Evolutionary conservation across 2,797 vertebrate genomes (phyloP), one percentile per base, ranked within the genome.

Genomic region (Heterohyrax brucei): DNA sequence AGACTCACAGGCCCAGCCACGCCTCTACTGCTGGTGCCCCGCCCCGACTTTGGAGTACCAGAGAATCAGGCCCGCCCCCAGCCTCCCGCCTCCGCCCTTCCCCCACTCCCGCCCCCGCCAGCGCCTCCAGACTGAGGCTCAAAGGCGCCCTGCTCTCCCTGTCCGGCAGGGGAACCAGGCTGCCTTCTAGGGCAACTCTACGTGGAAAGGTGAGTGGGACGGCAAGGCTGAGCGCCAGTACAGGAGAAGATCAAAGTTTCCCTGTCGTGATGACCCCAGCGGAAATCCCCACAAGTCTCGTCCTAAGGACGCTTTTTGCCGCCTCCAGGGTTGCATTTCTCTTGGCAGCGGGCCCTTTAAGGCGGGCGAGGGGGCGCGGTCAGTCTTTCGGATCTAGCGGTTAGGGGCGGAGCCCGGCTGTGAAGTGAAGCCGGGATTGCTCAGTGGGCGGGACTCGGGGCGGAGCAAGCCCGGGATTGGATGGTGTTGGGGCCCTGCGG

Each of bases 401-500:
- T 26, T 44, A 62, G 19, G 64, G 92, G 96, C 68, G 95, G 85
- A 61, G 76, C 85, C 70, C 5, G 33, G 75, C 50, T 0, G 82
- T 59, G 70, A 70, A 59, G 91, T 16, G 19, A 16, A 46, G 30
- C 46, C 30, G 3, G 33, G 56, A 70, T 76, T 33, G 82, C 21
- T 75, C 53, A 28, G 81, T 6, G 26, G 93, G 97, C 93, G 79
- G 96, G 62, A 68, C 84, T 68, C 59, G 53, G 39, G 3, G 48
- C 19, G 78, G 19, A 83, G 83, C 91, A 1, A 44, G 86, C 56
- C 46, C 48, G 9, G 28, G 91, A 96, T 97, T 97, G 97, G 97
- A 12, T 53, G 44, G 0, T 5, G 3, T 46, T 73, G 89, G 91
- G 87, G 89, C 91, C 73, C 28, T 78, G 86, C 86, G 33, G 59